Evolutionary conservation across 2,888 invertebrate species (phyloP).

Genomic region (Pyrgus malvae): DNA sequence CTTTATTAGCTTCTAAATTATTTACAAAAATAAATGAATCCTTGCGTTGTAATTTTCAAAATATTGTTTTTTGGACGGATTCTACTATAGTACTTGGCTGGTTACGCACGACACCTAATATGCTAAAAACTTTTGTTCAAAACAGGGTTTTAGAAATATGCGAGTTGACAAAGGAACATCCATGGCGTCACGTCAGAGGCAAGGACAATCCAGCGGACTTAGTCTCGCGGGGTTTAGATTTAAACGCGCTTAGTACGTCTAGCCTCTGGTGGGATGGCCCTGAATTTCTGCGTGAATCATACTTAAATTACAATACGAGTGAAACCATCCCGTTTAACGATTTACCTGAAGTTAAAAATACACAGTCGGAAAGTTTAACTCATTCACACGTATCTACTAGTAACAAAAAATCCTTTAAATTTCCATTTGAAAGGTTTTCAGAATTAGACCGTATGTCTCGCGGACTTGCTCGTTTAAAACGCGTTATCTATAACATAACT

Average conservation of each 20-base stretch:
- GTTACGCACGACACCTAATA: slow-evolving; percentile 33
- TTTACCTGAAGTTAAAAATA: slow-evolving; percentile 22
- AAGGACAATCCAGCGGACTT: slow-evolving; percentile 6
- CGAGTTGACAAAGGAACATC: slow-evolving; percentile 27
- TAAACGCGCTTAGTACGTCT: slow-evolving; percentile 1
- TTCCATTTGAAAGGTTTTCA: slow-evolving; percentile 26
- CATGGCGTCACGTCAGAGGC: slow-evolving; percentile 7
- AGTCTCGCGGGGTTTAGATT: slow-evolving; percentile 11
- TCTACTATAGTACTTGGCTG: slow-evolving; percentile 38
- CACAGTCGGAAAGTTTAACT: no score
- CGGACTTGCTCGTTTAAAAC: slow-evolving; percentile 22
- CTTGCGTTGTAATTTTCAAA: slow-evolving; percentile 25
- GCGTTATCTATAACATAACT: slow-evolving; percentile 19
- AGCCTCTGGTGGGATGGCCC: slow-evolving; percentile 31
- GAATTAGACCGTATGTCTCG: slow-evolving; percentile 25
- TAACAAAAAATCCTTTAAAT: slow-evolving; percentile 5
- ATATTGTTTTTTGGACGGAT: slow-evolving; percentile 35
- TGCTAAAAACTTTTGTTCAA: slow-evolving; percentile 37
- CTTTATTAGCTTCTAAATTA: slow-evolving; percentile 32
- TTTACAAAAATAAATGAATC: slow-evolving; percentile 28
- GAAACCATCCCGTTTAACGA: not conserved
- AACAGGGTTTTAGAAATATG: slow-evolving; percentile 34
- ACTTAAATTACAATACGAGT: not conserved
- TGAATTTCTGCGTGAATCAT: not conserved
- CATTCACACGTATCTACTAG: not conserved